phyloP scores from a whole-genome alignment of 2,113 vertebrate genomes.

The Sebastes schlegelii region DNA sequence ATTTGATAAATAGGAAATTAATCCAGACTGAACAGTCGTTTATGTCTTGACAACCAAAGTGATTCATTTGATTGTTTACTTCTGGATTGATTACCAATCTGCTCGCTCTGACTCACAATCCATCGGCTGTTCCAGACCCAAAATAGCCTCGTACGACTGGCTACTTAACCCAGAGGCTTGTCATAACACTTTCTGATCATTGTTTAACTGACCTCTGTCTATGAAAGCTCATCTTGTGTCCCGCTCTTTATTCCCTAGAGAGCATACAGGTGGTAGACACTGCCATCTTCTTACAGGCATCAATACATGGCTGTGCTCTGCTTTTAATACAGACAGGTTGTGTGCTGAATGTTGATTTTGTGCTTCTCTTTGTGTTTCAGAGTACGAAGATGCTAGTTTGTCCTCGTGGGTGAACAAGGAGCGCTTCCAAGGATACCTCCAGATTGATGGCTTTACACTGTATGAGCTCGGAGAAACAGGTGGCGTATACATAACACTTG shows the following conservation, averaged over 20 bases:
- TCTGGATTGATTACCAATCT: constrained; percentile 28
- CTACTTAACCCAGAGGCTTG: constrained; percentile 33
- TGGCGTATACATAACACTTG: constrained; percentile 57
- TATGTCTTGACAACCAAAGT: constrained; percentile 1
- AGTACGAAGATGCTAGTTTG: constrained; percentile 94
- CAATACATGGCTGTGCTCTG: constrained; percentile 35
- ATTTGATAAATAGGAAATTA: constrained; percentile 19
- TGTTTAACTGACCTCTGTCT: constrained; percentile 53
- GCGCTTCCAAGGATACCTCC: constrained; percentile 94
- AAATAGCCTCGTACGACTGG: constrained; percentile 19
- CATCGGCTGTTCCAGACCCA: constrained; percentile 14
- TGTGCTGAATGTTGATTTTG: constrained; percentile 47
- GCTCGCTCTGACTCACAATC: constrained; percentile 21
- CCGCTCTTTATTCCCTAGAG: constrained; percentile 20
- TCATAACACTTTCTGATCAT: constrained; percentile 48
- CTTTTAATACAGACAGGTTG: constrained; percentile 37
- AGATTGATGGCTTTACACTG: constrained; percentile 93
- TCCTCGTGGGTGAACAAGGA: constrained; percentile 95
- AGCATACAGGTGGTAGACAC: constrained; percentile 33
- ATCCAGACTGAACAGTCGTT: not conserved
- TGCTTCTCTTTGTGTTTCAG: constrained; percentile 77
- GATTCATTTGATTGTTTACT: constrained; percentile 20
- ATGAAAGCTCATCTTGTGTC: constrained; percentile 20
- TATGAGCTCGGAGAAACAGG: constrained; percentile 98
- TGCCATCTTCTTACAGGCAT: constrained; percentile 49